Evolutionary conservation across 2,888 invertebrate genomes (phyloP).

Genomic region (Hypomecis punctinalis): DNA sequence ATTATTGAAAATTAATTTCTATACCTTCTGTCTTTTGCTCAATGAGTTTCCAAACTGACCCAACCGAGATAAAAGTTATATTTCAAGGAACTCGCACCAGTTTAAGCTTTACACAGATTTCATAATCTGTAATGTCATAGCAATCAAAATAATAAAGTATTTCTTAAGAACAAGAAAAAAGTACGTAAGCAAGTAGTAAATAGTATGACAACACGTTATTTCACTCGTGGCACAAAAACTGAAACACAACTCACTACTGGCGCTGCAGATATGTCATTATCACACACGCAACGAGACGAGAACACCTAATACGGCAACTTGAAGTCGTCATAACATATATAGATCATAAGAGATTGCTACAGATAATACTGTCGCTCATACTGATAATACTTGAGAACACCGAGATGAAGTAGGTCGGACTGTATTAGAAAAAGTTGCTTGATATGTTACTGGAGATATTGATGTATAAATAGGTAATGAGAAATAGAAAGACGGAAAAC

Average conservation of each 20-base stretch:
- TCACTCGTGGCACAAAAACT: constrained; percentile 23
- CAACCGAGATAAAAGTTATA: too few species aligned
- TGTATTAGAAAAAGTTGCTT: constrained; percentile 17
- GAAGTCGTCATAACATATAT: constrained; percentile 28
- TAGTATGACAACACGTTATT: constrained; percentile 14
- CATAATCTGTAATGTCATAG: too few species aligned
- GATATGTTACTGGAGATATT: constrained; percentile 15
- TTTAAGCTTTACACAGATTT: background rate
- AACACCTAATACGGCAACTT: constrained; percentile 23
- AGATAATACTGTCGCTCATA: constrained; percentile 30
- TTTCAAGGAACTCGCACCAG: too few species aligned
- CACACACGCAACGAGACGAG: constrained; percentile 27
- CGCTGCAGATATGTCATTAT: constrained; percentile 24
- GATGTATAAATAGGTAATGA: constrained; percentile 5
- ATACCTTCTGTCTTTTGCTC: too few species aligned
- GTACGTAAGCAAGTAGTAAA: background rate
- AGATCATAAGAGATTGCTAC: constrained; percentile 32
- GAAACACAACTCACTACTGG: constrained; percentile 22
- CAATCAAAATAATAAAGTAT: constrained; percentile 7
- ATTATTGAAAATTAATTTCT: too few species aligned
- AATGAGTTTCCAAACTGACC: too few species aligned
- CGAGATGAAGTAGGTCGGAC: constrained; percentile 37
- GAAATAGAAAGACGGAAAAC: constrained; percentile 3
- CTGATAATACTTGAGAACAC: constrained; percentile 30
- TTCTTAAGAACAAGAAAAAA: constrained; percentile 8